phyloP scores from a whole-genome alignment of 1,140 invertebrate genomes.

The Tetraneura akinire region DNA sequence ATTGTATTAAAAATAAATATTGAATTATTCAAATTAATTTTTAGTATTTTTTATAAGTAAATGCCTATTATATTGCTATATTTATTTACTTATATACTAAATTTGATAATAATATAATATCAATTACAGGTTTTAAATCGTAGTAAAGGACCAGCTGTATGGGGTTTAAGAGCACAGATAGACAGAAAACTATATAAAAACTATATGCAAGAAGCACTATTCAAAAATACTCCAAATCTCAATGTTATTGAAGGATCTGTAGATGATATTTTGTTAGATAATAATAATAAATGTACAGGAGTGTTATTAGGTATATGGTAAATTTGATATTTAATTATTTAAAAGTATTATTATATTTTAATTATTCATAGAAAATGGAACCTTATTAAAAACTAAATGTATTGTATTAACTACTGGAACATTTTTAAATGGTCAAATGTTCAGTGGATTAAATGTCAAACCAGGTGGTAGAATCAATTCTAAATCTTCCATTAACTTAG shows the following conservation, averaged over 20 bases:
- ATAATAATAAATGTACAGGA: constrained; percentile 26
- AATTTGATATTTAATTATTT: background rate
- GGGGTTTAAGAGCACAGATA: constrained; percentile 89
- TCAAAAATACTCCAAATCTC: constrained; percentile 69
- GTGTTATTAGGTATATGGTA: constrained; percentile 22
- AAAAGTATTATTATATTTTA: constrained; percentile 74
- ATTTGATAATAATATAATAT: too few species aligned
- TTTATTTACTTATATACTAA: too few species aligned
- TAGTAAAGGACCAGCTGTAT: constrained; percentile 82
- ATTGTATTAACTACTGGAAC: too few species aligned
- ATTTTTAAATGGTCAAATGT: too few species aligned
- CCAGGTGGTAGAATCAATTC: constrained; percentile 88
- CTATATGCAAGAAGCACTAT: constrained; percentile 78
- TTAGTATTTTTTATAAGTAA: too few species aligned
- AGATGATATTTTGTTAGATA: constrained; percentile 75
- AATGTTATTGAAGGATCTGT: constrained; percentile 75
- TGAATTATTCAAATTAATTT: too few species aligned
- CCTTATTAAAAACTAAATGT: constrained; percentile 89
- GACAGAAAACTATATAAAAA: constrained; percentile 84
- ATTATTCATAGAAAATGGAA: constrained; percentile 95
- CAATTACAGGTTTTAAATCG: constrained; percentile 72
- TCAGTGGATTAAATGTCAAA: constrained; percentile 77
- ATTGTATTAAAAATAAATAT: too few species aligned
- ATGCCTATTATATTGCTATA: too few species aligned
- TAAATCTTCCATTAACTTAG: constrained; percentile 78